Base-by-base conservation (phyloP, 2,888 invertebrate species). In the Notocelia uddmanniana region DNA sequence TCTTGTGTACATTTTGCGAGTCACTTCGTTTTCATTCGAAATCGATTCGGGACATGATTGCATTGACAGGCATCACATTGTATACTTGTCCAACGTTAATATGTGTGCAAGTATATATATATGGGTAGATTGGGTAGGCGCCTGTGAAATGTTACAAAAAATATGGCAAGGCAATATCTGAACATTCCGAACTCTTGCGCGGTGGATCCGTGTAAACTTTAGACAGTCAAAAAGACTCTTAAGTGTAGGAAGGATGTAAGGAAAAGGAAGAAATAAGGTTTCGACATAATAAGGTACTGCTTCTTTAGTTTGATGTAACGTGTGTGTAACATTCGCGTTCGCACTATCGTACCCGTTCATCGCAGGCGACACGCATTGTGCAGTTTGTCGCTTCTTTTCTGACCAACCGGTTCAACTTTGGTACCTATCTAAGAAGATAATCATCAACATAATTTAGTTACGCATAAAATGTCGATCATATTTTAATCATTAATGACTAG, bases 1-100 rank as follows among this genome's bases (percentile, higher is more conserved):
- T 58, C 31, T 70, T 64, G 68, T 71, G 66, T 71, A 37, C 45
- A 60, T 66, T 67, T 66, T 60, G 54, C 71, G 45, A 60, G 66
- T 71, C 66, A 67, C 66, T 45, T 59, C 59, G 52, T 50, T 66
- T 45, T 41, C 45, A 67, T 67, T 60, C 54, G 67, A 55, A 26
- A n/a, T 63, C 26, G 63, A 34, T 63, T 63, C 50, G n/a, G 6
- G 15, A 63, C 15, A 9, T 34, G 21, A 52, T 15, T 52, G 50
- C 23, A 8, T 34, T 26, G 55, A 26, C 55, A 26, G 26, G n/a
- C n/a, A 54, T 54, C 52, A 19, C 11, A 52, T 21, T 19, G 18
- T 10, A 50, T 50, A 18, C 19, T 52, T 21, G 19, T 2, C 52
- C 52, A 19, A 19, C 52, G 21, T 52, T 9, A 54, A 10, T 13